A percentile compares a stretch with the other conserved stretches of the same genome.
Evolutionary conservation across 2,113 vertebrate species (phyloP).

Genomic region (Alouatta palliata): DNA sequence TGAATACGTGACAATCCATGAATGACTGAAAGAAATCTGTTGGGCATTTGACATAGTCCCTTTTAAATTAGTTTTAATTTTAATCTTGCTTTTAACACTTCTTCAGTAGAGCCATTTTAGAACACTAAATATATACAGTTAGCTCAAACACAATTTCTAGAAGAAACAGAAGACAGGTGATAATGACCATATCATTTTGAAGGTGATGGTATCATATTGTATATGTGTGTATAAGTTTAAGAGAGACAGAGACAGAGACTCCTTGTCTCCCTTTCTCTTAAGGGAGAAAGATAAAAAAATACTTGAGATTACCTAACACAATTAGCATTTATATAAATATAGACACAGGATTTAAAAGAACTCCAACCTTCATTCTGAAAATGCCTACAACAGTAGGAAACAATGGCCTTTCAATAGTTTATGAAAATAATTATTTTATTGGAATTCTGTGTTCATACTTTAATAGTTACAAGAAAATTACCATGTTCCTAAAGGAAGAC

Average conservation of each 20-base stretch:
- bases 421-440: background rate
- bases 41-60: background rate
- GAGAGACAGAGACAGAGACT: background rate
- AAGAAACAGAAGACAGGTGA: background rate
- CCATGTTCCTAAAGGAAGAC: background rate
- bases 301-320: background rate
- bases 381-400: background rate
- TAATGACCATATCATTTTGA: background rate
- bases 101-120: background rate
- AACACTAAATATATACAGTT: background rate
- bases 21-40: background rate
- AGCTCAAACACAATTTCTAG: background rate
- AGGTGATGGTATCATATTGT: background rate
- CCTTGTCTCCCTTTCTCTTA: too few species aligned
- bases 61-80: slow-evolving; percentile 8
- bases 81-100: background rate
- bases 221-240: background rate
- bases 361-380: background rate
- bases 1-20: background rate
- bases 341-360: background rate
- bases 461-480: background rate
- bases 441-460: background rate
- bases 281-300: background rate
- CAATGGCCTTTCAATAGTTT: background rate
- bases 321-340: background rate